Conservation (phyloP, 2,888 invertebrate species). For the Parnassius orleans region DNA sequence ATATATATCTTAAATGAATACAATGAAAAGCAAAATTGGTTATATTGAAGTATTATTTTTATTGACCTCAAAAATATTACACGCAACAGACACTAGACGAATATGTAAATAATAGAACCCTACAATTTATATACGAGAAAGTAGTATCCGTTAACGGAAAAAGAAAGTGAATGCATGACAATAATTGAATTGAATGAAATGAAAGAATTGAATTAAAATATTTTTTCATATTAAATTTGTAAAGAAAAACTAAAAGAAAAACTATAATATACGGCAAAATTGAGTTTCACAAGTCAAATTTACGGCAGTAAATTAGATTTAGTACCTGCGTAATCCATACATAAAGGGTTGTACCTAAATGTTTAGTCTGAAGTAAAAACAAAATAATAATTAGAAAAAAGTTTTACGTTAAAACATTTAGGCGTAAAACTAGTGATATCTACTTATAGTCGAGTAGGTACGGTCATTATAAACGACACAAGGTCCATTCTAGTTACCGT, state of each 20-base stretch:
- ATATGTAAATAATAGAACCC: constrained; percentile 5
- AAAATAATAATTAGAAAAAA: constrained; percentile 7
- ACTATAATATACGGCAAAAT: too few species aligned
- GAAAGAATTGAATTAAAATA: too few species aligned
- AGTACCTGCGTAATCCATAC: too few species aligned
- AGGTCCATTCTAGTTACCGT: constrained; percentile 77
- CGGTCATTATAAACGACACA: constrained; percentile 72
- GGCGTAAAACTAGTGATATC: constrained; percentile 44
- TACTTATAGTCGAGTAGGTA: constrained; percentile 52
- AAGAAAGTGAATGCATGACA: constrained; percentile 7
- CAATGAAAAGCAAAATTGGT: too few species aligned
- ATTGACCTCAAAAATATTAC: not conserved
- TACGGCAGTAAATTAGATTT: too few species aligned
- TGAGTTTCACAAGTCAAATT: too few species aligned
- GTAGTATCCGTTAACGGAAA: constrained; percentile 13
- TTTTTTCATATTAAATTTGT: too few species aligned
- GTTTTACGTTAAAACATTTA: not conserved
- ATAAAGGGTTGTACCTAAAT: too few species aligned
- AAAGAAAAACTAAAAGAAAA: too few species aligned
- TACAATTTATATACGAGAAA: constrained; percentile 7
- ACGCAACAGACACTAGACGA: constrained; percentile 3
- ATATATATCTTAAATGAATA: too few species aligned
- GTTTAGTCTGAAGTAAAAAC: not conserved
- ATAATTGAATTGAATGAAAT: too few species aligned
- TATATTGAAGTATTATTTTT: too few species aligned